Conservation (phyloP, 2,113 vertebrate species). For the Regulus satrapa region DNA sequence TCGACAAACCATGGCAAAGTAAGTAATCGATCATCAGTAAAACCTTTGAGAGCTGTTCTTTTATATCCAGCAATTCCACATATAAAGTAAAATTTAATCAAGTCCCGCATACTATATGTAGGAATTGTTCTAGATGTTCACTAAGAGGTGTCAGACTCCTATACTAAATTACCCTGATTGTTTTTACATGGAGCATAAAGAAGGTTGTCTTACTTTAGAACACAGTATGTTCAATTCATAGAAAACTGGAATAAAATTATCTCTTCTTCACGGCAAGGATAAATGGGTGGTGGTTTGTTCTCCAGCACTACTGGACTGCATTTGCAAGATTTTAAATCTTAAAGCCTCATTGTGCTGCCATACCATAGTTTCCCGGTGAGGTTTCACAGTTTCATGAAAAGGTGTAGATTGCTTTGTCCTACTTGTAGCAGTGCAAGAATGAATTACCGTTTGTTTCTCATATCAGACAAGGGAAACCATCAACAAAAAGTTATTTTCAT, state of each 20-base stretch:
- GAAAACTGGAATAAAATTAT: background rate
- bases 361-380: background rate
- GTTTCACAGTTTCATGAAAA: background rate
- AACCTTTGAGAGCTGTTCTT: background rate
- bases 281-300: background rate
- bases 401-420: background rate
- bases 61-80: background rate
- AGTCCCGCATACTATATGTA: background rate
- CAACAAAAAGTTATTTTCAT: background rate
- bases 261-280: background rate
- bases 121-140: background rate
- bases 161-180: background rate
- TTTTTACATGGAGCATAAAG: background rate
- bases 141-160: background rate
- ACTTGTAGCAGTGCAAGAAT: background rate
- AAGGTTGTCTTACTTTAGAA: background rate
- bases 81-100: background rate
- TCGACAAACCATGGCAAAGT: conserved; percentile 87
- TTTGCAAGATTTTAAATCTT: background rate
- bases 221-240: background rate
- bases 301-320: background rate
- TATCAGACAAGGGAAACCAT: background rate
- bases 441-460: background rate
- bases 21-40: conserved; percentile 27
- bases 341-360: background rate